Evolutionary conservation across 2,888 invertebrate genomes (phyloP).

Genomic region (Lochmaea crataegi): DNA sequence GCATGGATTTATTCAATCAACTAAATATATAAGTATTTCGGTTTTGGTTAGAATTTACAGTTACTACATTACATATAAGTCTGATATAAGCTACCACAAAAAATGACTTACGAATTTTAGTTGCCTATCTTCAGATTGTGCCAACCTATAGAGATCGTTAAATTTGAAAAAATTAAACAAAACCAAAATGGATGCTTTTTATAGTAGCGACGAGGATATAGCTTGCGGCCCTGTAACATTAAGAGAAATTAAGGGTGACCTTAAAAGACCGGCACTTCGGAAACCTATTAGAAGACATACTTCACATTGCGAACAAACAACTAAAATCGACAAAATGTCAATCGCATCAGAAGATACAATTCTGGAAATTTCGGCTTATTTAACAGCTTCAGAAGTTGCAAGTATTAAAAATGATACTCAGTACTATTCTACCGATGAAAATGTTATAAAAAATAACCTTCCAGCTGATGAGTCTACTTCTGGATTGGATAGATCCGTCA

Average conservation of each 20-base stretch:
- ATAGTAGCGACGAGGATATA: slow-evolving; percentile 39
- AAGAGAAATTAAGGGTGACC: slow-evolving; percentile 36
- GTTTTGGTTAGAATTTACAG: too few species aligned
- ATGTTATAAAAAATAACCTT: background rate
- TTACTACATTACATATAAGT: too few species aligned
- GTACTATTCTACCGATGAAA: slow-evolving; percentile 15
- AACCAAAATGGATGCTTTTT: slow-evolving; percentile 30
- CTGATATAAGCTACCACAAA: too few species aligned
- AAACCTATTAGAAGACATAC: slow-evolving; percentile 35
- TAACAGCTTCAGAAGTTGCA: slow-evolving; percentile 27
- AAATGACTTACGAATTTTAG: too few species aligned
- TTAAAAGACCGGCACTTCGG: slow-evolving; percentile 21
- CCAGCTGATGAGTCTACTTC: background rate
- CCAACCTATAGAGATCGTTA: too few species aligned
- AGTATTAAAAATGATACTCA: background rate
- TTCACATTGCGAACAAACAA: slow-evolving; percentile 10
- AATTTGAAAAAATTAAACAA: background rate
- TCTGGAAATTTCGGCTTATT: slow-evolving; percentile 24
- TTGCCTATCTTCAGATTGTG: too few species aligned
- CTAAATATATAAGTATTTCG: too few species aligned
- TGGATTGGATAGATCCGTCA: background rate
- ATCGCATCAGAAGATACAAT: slow-evolving; percentile 1
- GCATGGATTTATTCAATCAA: too few species aligned
- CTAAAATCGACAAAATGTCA: slow-evolving; percentile 13
- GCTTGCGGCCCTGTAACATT: slow-evolving; percentile 39